Evolutionary conservation across 2,888 invertebrate species (phyloP), one percentile per base, ranked within the genome.

Genomic region (Apodemia duryi): DNA sequence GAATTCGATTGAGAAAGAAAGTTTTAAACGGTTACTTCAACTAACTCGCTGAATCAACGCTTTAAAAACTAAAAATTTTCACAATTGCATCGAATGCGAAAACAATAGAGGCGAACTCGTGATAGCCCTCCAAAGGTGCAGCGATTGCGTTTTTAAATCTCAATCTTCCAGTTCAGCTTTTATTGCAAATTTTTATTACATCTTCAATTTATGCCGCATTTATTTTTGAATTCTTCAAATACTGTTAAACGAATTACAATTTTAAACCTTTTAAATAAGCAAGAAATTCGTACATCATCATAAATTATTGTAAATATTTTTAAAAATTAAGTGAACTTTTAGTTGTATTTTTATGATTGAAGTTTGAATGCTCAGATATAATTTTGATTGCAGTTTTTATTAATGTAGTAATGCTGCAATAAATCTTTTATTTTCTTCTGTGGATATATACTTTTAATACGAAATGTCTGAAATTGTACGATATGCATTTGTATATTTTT

Each of bases 161-260:
- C 76, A 75, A 74, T 74, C 70, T 74, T 49, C 21, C 49, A 75
- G 77, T 75, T 75, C 69, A 73, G 70, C 73, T 73, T 78, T 77
- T 75, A 76, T 74, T 75, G 73, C 73, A 72, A 73, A 74, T 71
- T 77, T 77, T 78, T 74, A 77, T 75, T 75, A 74, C 76, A 72
- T 72, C 73, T 75, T 72, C 74, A 76, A 77, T 77, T 77, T 73
- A 76, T 75, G 72, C 71, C 68, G 66, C 69, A 67, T 68, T 67
- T 68, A 67, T 66, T 62, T 68, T 11, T 57, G 13, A 57, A 57
- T 2, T 32, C 54, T 57, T 57, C 29, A 57, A 57, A 57, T 54
- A 29, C 32, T 11, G 54, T 57, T 29, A 57, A 11, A 32, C 54
- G 32, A 57, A 57, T 57, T 29, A 32, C 28, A 57, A 11, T 32